phyloP scores from a whole-genome alignment of 1,140 invertebrate genomes.

The Temnothorax nylanderi region DNA sequence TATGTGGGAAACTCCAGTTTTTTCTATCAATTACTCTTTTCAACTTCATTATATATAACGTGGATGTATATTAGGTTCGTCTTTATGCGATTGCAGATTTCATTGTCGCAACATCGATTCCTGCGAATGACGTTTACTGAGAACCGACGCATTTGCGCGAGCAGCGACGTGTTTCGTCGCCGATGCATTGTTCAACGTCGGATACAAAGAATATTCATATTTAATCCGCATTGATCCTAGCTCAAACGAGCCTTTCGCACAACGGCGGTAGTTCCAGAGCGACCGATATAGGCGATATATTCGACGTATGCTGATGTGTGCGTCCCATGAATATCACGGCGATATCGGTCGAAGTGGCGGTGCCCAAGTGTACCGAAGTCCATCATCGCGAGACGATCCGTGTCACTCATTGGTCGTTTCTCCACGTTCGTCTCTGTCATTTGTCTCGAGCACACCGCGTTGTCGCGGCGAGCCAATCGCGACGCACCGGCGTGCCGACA shows the following conservation, averaged over 20 bases:
- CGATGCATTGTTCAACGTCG: not conserved
- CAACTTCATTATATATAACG: too few relatives aligned
- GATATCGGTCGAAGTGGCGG: not conserved
- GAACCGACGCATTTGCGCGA: not conserved
- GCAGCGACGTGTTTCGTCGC: not conserved
- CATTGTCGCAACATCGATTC: not conserved
- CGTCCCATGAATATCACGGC: not conserved
- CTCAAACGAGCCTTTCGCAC: not conserved
- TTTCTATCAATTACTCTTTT: too few relatives aligned
- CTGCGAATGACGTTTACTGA: not conserved
- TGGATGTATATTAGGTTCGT: not conserved
- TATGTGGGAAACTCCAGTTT: too few relatives aligned
- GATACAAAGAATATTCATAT: slow-evolving; percentile 30
- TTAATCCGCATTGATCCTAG: slow-evolving; percentile 45
- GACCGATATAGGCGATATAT: not conserved
- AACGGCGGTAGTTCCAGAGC: not conserved
- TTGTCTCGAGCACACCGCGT: slow-evolving; percentile 20
- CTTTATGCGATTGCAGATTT: not conserved
- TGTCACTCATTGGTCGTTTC: slow-evolving; percentile 47
- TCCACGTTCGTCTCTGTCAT: not conserved
- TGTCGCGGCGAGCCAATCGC: slow-evolving; percentile 47
- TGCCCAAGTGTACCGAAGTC: not conserved
- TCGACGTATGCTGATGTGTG: not conserved
- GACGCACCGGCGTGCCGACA: not conserved
- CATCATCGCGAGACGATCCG: not conserved